phyloP scores from a whole-genome alignment of 2,888 invertebrate genomes.

The Anticlea derivata region DNA sequence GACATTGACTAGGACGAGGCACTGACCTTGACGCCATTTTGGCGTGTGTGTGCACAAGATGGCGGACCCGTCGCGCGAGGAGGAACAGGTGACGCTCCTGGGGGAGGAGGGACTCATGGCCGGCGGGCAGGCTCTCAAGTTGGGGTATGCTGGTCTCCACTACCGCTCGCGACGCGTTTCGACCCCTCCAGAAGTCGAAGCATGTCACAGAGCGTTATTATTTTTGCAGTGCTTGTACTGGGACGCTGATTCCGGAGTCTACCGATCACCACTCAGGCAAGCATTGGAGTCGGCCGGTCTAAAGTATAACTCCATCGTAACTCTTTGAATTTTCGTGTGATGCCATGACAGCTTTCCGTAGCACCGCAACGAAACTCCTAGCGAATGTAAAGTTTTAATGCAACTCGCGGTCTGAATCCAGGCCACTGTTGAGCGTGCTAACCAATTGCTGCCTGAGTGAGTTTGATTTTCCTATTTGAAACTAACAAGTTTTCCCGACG shows the following conservation, averaged over 20 bases:
- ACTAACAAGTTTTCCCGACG: slow-evolving; percentile 70
- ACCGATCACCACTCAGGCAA: slow-evolving; percentile 91
- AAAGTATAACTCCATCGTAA: slow-evolving; percentile 75
- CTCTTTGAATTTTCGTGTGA: slow-evolving; percentile 79
- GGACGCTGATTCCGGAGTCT: slow-evolving; percentile 88
- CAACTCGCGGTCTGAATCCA: slow-evolving; percentile 50
- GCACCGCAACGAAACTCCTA: slow-evolving; percentile 42
- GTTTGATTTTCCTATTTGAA: slow-evolving; percentile 57
- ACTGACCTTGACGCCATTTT: slow-evolving; percentile 83
- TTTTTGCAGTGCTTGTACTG: slow-evolving; percentile 91
- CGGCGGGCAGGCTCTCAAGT: slow-evolving; percentile 98
- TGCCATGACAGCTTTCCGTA: slow-evolving; percentile 80
- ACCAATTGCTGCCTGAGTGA: slow-evolving; percentile 84
- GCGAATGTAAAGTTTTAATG: slow-evolving; percentile 35
- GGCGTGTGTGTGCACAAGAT: slow-evolving; percentile 90
- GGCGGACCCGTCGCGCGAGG: slow-evolving; percentile 98
- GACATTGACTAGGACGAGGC: slow-evolving; percentile 88
- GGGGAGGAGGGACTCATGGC: slow-evolving; percentile 98
- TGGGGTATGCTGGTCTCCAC: slow-evolving; percentile 91
- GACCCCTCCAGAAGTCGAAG: slow-evolving; percentile 71
- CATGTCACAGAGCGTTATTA: slow-evolving; percentile 80
- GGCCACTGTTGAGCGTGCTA: slow-evolving; percentile 65
- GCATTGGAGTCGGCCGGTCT: slow-evolving; percentile 85
- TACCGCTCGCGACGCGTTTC: slow-evolving; percentile 64
- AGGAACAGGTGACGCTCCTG: slow-evolving; percentile 97